Conservation (phyloP, 1,140 invertebrate genomes). For the Babylonia areolata region DNA sequence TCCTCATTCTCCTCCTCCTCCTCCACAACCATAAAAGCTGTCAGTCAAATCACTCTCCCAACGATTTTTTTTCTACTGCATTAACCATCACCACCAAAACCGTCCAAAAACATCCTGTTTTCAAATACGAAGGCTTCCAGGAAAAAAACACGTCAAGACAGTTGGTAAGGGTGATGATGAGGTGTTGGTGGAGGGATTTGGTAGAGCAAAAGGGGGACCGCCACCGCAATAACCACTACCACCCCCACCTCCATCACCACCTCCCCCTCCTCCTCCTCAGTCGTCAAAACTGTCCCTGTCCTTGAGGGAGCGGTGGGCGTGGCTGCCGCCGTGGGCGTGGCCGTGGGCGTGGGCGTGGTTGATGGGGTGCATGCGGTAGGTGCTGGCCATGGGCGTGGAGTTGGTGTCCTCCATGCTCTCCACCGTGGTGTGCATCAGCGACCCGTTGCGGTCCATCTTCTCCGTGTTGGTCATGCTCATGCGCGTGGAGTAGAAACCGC, state of each 20-base stretch:
- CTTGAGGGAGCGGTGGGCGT: not conserved
- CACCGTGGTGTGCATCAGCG: constrained; percentile 61
- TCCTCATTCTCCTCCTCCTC: no score
- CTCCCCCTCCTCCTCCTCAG: not conserved
- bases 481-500: constrained; percentile 61
- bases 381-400: constrained; percentile 44
- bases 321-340: constrained; percentile 42
- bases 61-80: no score
- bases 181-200: not conserved
- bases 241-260: no score
- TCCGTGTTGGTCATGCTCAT: constrained; percentile 51
- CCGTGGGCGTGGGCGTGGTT: constrained; percentile 11
- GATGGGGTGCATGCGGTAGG: constrained; percentile 53
- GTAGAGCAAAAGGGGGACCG: no score
- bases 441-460: constrained; percentile 63
- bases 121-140: no score
- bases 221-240: no score
- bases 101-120: no score
- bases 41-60: no score
- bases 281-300: constrained; percentile 15
- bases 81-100: no score
- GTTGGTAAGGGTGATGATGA: no score
- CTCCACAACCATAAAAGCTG: no score
- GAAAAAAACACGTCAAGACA: not conserved
- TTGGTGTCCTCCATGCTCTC: constrained; percentile 59